Evolutionary conservation across 2,113 vertebrate genomes (phyloP).

Genomic region (Catharus minimus): DNA sequence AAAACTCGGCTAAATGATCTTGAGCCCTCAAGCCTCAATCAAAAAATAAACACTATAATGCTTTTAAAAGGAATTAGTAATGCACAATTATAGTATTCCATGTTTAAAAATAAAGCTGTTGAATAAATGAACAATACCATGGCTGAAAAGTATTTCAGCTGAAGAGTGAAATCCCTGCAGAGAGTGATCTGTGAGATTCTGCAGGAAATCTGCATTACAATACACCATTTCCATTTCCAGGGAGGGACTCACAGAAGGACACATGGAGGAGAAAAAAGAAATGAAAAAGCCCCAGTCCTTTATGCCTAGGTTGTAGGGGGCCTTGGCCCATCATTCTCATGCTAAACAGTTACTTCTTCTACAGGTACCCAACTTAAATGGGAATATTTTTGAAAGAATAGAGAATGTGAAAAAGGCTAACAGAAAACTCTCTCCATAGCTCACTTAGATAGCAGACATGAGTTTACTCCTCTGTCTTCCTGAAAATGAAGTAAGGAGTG

Average conservation of each 20-base stretch:
- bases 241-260: conserved; percentile 62
- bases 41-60: conserved; percentile 63
- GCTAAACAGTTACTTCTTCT: conserved; percentile 60
- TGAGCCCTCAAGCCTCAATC: conserved; percentile 36
- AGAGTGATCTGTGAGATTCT: conserved; percentile 70
- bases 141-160: conserved; percentile 61
- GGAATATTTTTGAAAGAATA: conserved; percentile 23
- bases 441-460: neutral
- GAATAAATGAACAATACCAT: conserved; percentile 67
- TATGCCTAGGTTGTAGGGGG: conserved; percentile 61
- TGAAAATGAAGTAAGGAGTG: neutral
- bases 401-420: conserved; percentile 37
- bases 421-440: neutral
- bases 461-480: neutral
- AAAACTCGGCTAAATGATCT: conserved; percentile 46
- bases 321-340: conserved; percentile 57
- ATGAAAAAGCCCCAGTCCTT: conserved; percentile 44
- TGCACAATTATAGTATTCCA: conserved; percentile 42
- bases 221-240: conserved; percentile 66
- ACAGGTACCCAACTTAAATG: conserved; percentile 47
- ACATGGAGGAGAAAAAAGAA: conserved; percentile 58
- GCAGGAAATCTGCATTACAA: conserved; percentile 70
- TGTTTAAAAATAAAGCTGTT: conserved; percentile 66
- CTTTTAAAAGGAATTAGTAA: conserved; percentile 56
- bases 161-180: conserved; percentile 70